Base-by-base conservation (phyloP, 2,888 invertebrate species). In the Watsonalla cultraria region DNA sequence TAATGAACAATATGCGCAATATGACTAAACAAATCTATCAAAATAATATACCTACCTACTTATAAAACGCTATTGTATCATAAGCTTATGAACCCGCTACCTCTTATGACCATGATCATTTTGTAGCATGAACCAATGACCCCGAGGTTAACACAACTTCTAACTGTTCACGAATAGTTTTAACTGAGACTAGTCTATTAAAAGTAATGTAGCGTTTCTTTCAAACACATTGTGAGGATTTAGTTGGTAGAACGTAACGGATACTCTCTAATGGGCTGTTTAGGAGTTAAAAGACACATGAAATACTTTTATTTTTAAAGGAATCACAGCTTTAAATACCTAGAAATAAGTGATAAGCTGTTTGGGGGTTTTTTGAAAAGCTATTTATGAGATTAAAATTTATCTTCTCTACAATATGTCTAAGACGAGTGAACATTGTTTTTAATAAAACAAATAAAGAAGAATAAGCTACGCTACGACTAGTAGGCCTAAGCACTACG, bases 131-230 rank as follows among this genome's bases (percentile, higher is more conserved):
- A 70, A 71, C 66, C 71, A 69, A 70, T 74, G 72, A 72, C 76
- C 69, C 57, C 62, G 51, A 62, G 65, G 60, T 67, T 59, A 66
- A 53, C 37, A 49, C 48, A 35, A 47, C 55, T 54, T 56, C 66
- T 78, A 77, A 76, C 76, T 68, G 76, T 79, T 68, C 67, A 52
- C 54, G 54, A 65, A 69, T 66, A 63, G 64, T 58, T 42, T 42
- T 58, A 65, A 71, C 66, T 73, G 75, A 71, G 71, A 73, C 65
- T 64, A 61, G 70, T 74, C 71, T 72, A 56, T 58, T 61, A 53
- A 58, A 62, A 64, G 24, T 2, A 24, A 64, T 64, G 63, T 60
- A 37, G 55, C 54, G 55, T 70, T 67, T 67, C 60, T 59, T 47
- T 47, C 13, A n/a, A 24, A 48, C n/a, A 58, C 46, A 62, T 66